These are phyloP conservation scores for Muricea muricata DNA, from an alignment of 92 coral and sea anemone species.

Conservation along the genomic window DNA sequence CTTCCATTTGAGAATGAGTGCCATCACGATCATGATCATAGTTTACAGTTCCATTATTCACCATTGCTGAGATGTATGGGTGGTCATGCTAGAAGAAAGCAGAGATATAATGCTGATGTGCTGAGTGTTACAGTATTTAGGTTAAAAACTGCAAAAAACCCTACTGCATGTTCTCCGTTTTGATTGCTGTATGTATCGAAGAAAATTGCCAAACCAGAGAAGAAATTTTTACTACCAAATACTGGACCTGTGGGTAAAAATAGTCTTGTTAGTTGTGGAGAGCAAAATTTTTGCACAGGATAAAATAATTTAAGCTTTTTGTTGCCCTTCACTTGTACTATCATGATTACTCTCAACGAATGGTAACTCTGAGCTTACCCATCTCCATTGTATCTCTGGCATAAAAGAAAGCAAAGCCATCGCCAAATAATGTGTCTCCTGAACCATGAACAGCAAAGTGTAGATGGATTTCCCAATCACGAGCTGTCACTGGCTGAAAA, in stretches of 20 bases:
- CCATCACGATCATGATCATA: constrained; percentile 98
- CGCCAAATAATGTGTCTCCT: constrained; percentile 86
- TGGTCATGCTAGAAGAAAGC: constrained; percentile 80
- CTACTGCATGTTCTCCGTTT: constrained; percentile 91
- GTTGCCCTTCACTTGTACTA: too few relatives aligned
- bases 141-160: constrained; percentile 28
- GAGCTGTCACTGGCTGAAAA: constrained; percentile 75
- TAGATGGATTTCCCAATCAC: constrained; percentile 92
- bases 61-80: constrained; percentile 93
- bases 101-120: neutral
- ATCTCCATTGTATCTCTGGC: constrained; percentile 77
- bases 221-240: constrained; percentile 83
- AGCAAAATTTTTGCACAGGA: too few relatives aligned
- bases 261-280: too few relatives aligned
- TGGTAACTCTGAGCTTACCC: constrained; percentile 55
- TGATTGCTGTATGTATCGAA: constrained; percentile 95
- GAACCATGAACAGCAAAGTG: constrained; percentile 88
- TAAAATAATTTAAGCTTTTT: too few relatives aligned
- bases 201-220: constrained; percentile 93
- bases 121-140: neutral
- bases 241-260: constrained; percentile 67
- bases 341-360: too few relatives aligned
- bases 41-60: constrained; percentile 79
- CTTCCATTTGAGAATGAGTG: constrained; percentile 89
- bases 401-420: constrained; percentile 96